These are phyloP conservation scores for Melanotaenia pygmaea DNA, from an alignment of 2,797 vertebrate species.

Conservation along the genomic window DNA sequence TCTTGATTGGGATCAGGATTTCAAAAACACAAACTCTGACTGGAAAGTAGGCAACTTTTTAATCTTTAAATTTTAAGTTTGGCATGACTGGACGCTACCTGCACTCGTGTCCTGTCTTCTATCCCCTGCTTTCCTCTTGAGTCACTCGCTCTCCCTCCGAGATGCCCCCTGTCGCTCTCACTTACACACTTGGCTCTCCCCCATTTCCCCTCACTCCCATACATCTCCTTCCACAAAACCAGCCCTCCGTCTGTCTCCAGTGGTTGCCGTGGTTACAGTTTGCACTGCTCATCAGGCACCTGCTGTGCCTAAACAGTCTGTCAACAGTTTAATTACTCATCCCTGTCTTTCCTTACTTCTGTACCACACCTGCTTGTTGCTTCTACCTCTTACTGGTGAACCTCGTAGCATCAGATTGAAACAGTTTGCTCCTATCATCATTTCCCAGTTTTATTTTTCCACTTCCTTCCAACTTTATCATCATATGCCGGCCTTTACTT, in stretches of 20 bases:
- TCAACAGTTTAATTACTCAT: constrained; percentile 78
- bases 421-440: constrained; percentile 15
- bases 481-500: neutral
- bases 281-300: constrained; percentile 74
- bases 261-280: constrained; percentile 74
- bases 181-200: constrained; percentile 27
- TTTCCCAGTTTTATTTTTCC: neutral
- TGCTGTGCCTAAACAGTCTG: constrained; percentile 75
- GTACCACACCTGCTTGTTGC: constrained; percentile 23
- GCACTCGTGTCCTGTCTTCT: too few relatives aligned
- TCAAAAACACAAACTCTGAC: too few relatives aligned
- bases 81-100: too few relatives aligned
- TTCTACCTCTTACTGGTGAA: constrained; percentile 21
- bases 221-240: constrained; percentile 31
- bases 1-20: too few relatives aligned
- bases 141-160: neutral
- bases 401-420: constrained; percentile 17
- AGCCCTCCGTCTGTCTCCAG: constrained; percentile 65
- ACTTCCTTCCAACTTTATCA: constrained; percentile 11
- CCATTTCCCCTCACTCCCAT: constrained; percentile 9
- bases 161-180: constrained; percentile 8
- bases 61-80: too few relatives aligned
- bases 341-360: constrained; percentile 38
- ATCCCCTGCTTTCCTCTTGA: too few relatives aligned
- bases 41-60: too few relatives aligned